Conservation (phyloP, 2,888 invertebrate genomes). For the Aspidapion aeneum region DNA sequence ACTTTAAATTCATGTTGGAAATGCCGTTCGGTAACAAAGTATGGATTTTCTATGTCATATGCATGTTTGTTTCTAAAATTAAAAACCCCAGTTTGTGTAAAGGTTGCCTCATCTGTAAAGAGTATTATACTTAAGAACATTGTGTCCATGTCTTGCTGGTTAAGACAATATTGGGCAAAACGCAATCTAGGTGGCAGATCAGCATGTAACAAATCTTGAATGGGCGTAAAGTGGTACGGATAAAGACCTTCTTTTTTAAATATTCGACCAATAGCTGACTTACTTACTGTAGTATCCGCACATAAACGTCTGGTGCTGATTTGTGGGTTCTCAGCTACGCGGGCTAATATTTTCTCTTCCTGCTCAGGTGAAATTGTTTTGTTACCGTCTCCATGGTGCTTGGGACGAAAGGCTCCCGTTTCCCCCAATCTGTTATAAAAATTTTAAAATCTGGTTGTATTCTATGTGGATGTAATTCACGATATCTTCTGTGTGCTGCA, state of each 20-base stretch:
- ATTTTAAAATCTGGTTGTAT: no score
- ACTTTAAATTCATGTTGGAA: constrained; percentile 18
- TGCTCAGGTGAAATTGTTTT: no score
- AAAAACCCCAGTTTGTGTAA: constrained; percentile 1
- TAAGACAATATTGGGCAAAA: not conserved
- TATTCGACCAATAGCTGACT: no score
- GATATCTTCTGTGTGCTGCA: no score
- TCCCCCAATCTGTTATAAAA: no score
- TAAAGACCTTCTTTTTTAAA: constrained; percentile 35
- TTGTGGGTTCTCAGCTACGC: no score
- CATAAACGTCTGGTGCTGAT: no score
- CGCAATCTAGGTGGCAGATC: constrained; percentile 4
- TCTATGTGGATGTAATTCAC: no score
- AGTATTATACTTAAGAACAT: not conserved
- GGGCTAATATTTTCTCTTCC: no score
- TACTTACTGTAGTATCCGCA: no score
- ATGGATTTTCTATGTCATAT: constrained; percentile 15
- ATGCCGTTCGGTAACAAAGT: constrained; percentile 11
- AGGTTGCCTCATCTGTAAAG: not conserved
- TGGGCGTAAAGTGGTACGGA: constrained; percentile 10
- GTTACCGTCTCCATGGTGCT: no score
- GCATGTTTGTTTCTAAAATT: constrained; percentile 6
- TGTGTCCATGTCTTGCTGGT: not conserved
- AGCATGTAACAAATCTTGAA: constrained; percentile 3
- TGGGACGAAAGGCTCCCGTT: no score